Conservation (phyloP, 2,113 vertebrate genomes). For the Sander lucioperca region DNA sequence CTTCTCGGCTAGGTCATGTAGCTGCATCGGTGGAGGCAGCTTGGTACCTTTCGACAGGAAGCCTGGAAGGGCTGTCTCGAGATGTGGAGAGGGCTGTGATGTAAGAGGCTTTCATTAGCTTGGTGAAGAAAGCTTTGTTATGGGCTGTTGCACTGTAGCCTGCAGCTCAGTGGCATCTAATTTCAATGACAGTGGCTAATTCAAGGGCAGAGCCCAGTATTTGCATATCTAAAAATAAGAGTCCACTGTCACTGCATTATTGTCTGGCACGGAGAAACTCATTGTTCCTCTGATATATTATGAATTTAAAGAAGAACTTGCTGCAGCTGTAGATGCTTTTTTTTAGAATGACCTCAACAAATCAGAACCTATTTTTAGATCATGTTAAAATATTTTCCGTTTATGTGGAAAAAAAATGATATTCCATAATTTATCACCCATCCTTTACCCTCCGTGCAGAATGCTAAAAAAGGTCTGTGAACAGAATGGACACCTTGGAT, state of each 20-base stretch:
- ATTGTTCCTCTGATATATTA: slow-evolving; percentile 38
- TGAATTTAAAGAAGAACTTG: slow-evolving; percentile 57
- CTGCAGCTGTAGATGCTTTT: slow-evolving; percentile 21
- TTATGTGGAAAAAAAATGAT: slow-evolving; percentile 51
- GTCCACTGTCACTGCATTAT: slow-evolving; percentile 31
- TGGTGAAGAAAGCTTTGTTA: slow-evolving; percentile 62
- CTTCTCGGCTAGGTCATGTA: slow-evolving; percentile 88
- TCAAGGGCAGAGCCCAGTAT: slow-evolving; percentile 73
- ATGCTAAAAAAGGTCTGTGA: slow-evolving; percentile 91
- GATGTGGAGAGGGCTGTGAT: slow-evolving; percentile 89
- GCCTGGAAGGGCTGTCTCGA: slow-evolving; percentile 85
- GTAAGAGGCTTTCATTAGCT: slow-evolving; percentile 84
- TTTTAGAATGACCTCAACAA: slow-evolving; percentile 56
- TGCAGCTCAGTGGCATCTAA: slow-evolving; percentile 64
- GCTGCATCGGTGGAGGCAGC: slow-evolving; percentile 88
- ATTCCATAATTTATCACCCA: slow-evolving; percentile 55
- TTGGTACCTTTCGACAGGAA: slow-evolving; percentile 89
- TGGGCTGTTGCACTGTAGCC: slow-evolving; percentile 66
- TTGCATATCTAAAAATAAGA: slow-evolving; percentile 79
- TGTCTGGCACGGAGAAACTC: slow-evolving; percentile 33
- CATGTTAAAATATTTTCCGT: slow-evolving; percentile 40
- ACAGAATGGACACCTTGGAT: slow-evolving; percentile 92
- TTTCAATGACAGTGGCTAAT: slow-evolving; percentile 74
- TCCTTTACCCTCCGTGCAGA: slow-evolving; percentile 75
- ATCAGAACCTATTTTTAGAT: slow-evolving; percentile 59